Evolutionary conservation across 2,113 vertebrate genomes (phyloP).

Genomic region (Ochotona curzoniae): DNA sequence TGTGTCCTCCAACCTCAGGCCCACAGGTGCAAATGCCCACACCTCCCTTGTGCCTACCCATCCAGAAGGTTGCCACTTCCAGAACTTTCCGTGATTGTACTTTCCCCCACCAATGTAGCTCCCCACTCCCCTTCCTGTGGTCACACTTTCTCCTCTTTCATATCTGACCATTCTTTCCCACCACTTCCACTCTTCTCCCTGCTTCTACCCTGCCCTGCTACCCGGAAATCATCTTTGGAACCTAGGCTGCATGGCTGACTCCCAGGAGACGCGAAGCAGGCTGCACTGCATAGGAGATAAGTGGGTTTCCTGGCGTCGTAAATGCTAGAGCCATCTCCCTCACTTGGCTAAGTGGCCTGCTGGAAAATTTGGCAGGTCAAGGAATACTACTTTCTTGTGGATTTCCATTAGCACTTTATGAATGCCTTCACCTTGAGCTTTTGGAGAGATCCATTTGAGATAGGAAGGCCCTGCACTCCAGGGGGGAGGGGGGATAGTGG

Average conservation of each 20-base stretch:
- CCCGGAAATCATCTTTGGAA: conserved; percentile 51
- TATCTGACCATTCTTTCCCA: not conserved
- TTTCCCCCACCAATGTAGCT: not conserved
- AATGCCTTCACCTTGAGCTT: conserved; percentile 45
- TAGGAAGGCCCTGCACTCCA: not conserved
- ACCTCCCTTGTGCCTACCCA: no score
- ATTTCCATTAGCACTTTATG: conserved; percentile 2
- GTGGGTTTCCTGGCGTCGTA: not conserved
- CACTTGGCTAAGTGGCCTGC: not conserved
- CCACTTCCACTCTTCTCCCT: not conserved
- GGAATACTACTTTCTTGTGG: not conserved
- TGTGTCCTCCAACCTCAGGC: not conserved
- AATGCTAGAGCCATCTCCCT: not conserved
- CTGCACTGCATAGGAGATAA: conserved; percentile 21
- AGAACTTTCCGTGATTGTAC: not conserved
- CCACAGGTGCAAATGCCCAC: not conserved
- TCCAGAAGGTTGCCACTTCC: not conserved
- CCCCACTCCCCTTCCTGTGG: not conserved
- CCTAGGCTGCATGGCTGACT: conserved; percentile 39
- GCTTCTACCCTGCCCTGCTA: not conserved
- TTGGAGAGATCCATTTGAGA: not conserved
- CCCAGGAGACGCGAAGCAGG: not conserved
- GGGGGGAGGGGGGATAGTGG: not conserved
- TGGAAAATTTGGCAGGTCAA: not conserved
- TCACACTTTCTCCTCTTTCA: not conserved